Percentiles rank a stretch among this genome's conserved stretches.
Evolutionary conservation across 1,140 invertebrate species (phyloP).

Genomic region (Spodoptera litura): DNA sequence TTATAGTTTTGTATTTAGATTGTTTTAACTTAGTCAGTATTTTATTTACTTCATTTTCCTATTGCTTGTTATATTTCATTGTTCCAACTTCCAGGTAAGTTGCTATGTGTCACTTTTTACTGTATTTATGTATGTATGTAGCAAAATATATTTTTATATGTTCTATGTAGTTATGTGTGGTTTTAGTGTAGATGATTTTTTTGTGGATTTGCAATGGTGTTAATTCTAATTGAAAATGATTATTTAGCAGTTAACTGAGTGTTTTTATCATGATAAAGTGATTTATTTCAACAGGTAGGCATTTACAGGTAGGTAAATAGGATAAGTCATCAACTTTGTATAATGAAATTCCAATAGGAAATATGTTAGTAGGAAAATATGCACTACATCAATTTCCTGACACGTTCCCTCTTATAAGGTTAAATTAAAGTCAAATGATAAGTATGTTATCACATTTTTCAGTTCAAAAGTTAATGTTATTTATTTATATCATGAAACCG

Average conservation of each 20-base stretch:
- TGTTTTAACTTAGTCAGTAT: background rate
- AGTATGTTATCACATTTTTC: constrained; percentile 4
- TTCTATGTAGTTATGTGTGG: background rate
- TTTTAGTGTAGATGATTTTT: background rate
- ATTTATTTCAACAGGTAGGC: too few relatives aligned
- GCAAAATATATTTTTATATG: background rate
- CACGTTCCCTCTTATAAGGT: background rate
- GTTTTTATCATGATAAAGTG: too few relatives aligned
- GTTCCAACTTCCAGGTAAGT: constrained; percentile 19
- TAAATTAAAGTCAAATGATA: constrained; percentile 26
- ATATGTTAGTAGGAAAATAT: too few relatives aligned
- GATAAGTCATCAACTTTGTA: too few relatives aligned
- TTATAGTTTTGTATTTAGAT: background rate
- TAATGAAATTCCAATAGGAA: too few relatives aligned
- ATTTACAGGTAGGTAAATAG: too few relatives aligned
- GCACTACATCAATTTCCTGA: background rate
- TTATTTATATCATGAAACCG: background rate
- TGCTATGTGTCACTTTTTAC: background rate
- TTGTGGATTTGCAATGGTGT: too few relatives aligned
- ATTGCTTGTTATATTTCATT: background rate
- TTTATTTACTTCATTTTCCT: background rate
- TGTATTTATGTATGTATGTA: constrained; percentile 1
- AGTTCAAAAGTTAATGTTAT: constrained; percentile 9
- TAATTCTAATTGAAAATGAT: too few relatives aligned
- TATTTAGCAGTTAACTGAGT: too few relatives aligned